Conservation (phyloP, 2,797 vertebrate species). For the Myoxocephalus aenaeus region DNA sequence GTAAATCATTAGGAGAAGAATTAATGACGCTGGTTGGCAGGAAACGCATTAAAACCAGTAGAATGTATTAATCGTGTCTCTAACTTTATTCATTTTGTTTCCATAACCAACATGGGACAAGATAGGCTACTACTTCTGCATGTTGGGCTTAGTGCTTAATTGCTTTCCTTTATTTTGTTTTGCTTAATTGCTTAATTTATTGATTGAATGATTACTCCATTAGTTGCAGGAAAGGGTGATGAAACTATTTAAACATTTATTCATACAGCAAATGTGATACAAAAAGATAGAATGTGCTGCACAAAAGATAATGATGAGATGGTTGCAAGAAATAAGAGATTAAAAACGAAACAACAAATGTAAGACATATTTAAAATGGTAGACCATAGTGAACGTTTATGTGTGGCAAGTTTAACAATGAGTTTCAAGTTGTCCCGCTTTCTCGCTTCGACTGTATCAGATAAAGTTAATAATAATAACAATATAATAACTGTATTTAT, state of each 20-base stretch:
- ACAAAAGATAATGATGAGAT: not conserved
- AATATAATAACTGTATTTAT: not conserved
- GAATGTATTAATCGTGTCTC: not conserved
- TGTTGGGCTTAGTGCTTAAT: not conserved
- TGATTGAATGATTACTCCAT: not conserved
- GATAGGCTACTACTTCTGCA: not conserved
- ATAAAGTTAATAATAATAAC: not conserved
- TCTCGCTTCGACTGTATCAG: not conserved
- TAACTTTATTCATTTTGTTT: not conserved
- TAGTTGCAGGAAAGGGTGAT: not conserved
- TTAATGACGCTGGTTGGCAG: not conserved
- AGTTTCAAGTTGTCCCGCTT: not conserved
- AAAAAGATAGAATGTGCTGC: not conserved
- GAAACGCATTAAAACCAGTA: not conserved
- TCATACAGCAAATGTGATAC: not conserved
- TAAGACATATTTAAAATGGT: not conserved
- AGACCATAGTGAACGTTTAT: not conserved
- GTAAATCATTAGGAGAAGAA: constrained; percentile 64
- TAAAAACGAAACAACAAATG: not conserved
- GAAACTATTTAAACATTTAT: not conserved
- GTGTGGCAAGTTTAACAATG: not conserved
- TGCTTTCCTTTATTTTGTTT: not conserved
- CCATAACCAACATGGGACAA: not conserved
- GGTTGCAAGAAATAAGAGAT: not conserved
- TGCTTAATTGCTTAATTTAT: not conserved